A percentile compares a stretch with the other conserved stretches of the same genome.
These are phyloP conservation scores for Acipenser transmontanus DNA, from an alignment of 2,797 vertebrate species.

Conservation along the genomic window DNA sequence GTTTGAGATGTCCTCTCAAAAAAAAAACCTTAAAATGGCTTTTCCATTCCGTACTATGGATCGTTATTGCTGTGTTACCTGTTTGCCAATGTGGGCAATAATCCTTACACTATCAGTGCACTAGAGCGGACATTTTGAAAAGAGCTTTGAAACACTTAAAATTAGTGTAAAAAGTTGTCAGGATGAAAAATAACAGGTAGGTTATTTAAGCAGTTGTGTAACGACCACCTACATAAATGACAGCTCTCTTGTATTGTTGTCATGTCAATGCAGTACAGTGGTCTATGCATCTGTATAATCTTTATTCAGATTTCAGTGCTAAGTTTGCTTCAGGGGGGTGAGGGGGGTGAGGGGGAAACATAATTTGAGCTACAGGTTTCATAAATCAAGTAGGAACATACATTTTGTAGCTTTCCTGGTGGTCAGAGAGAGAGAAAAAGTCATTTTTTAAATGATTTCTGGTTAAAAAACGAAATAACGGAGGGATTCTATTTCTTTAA, in stretches of 20 bases:
- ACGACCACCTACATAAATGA: neutral
- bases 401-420: neutral
- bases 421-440: neutral
- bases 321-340: neutral
- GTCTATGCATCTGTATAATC: slow-evolving; percentile 1
- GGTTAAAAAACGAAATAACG: slow-evolving; percentile 10
- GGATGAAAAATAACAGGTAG: too few species aligned
- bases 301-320: neutral
- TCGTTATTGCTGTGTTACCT: too few species aligned
- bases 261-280: slow-evolving; percentile 4
- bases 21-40: too few species aligned
- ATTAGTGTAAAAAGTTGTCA: too few species aligned
- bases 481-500: slow-evolving; percentile 1
- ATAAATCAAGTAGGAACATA: neutral
- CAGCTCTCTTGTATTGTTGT: neutral
- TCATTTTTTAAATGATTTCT: neutral
- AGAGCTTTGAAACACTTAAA: neutral
- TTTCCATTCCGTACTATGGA: too few species aligned
- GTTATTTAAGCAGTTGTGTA: too few species aligned
- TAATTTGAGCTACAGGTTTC: slow-evolving; percentile 4
- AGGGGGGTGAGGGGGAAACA: neutral
- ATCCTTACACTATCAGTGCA: too few species aligned
- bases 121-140: neutral
- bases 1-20: too few species aligned
- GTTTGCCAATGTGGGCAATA: too few species aligned